phyloP scores from a whole-genome alignment of 1,140 invertebrate genomes.

The Bathynomus jamesi region DNA sequence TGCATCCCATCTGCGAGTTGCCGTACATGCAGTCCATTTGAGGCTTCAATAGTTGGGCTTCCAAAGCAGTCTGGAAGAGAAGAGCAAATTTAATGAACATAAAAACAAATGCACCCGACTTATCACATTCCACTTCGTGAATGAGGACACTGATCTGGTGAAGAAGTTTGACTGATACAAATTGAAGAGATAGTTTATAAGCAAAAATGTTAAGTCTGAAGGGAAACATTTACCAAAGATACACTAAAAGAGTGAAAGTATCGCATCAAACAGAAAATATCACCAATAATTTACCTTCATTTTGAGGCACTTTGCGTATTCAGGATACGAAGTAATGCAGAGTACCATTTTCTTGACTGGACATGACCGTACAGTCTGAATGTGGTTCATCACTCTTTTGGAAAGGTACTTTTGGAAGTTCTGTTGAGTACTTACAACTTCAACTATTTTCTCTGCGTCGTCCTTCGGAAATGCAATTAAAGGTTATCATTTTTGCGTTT shows the following conservation, averaged over 20 bases:
- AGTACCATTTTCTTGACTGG: slow-evolving; percentile 68
- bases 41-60: slow-evolving; percentile 79
- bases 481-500: slow-evolving; percentile 15
- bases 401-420: slow-evolving; percentile 54
- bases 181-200: no score
- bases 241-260: no score
- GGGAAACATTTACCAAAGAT: no score
- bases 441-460: slow-evolving; percentile 54
- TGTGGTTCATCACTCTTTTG: slow-evolving; percentile 53
- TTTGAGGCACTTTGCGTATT: slow-evolving; percentile 84
- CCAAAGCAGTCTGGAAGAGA: slow-evolving; percentile 62
- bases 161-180: no score
- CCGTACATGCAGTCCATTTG: slow-evolving; percentile 77
- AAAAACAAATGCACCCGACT: no score
- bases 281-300: slow-evolving; percentile 67
- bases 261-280: no score
- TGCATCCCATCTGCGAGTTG: slow-evolving; percentile 79
- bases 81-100: no score
- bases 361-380: slow-evolving; percentile 66
- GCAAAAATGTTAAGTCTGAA: no score
- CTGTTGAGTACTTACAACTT: slow-evolving; percentile 54
- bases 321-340: slow-evolving; percentile 83
- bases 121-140: no score
- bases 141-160: no score
- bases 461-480: slow-evolving; percentile 52